These are phyloP conservation scores for Brachionus rubens DNA, from an alignment of 1,140 invertebrate species.

Conservation along the genomic window DNA sequence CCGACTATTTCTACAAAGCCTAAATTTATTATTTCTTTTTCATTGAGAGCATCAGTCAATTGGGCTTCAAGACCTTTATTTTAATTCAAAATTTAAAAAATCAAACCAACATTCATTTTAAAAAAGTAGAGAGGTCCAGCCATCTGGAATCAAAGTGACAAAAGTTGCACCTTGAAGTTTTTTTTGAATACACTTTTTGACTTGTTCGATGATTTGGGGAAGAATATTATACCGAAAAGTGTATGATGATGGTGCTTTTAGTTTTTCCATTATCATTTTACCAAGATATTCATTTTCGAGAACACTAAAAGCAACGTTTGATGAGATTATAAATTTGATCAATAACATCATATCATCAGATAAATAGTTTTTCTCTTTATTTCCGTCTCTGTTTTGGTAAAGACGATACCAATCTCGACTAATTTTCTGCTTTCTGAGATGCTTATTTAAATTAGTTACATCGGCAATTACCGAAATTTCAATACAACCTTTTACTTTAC, in stretches of 20 bases:
- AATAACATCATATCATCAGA: background rate
- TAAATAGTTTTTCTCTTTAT: background rate
- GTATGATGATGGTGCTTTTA: background rate
- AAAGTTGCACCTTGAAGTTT: background rate
- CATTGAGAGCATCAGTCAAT: no score
- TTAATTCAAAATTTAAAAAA: no score
- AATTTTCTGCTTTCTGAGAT: background rate
- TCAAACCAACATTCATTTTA: no score
- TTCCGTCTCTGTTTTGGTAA: background rate
- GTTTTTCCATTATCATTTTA: background rate
- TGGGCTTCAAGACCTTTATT: no score
- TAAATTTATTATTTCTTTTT: no score
- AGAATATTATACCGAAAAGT: slow-evolving; percentile 11
- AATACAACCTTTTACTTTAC: no score
- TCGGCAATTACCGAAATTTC: no score
- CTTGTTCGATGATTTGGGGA: background rate
- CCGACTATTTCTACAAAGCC: no score
- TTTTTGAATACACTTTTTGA: background rate
- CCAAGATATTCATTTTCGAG: background rate
- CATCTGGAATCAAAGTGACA: no score
- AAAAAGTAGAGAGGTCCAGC: no score
- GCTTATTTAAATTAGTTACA: no score
- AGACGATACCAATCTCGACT: background rate
- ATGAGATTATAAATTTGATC: background rate
- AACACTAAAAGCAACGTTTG: background rate